Base-by-base conservation (phyloP, 2,797 vertebrate species). In the Halcyon chelicuti region DNA sequence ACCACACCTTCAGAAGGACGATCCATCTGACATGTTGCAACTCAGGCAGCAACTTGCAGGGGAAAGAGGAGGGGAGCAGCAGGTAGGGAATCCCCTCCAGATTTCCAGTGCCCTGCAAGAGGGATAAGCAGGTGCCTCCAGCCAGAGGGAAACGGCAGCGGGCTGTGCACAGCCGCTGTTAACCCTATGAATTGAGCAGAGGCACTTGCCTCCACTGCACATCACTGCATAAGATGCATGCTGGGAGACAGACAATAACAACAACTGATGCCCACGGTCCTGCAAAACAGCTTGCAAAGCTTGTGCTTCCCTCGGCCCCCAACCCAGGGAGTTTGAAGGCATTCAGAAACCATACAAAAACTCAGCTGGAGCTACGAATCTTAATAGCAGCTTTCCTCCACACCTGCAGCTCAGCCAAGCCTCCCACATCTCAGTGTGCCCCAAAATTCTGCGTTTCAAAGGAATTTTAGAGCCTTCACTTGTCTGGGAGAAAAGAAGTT, bases 391-490 rank as follows among this genome's bases (percentile, higher is more conserved):
- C 84, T 81, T 88, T 88, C 61, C 49, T 91, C 49, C 63, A 72
- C 49, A 75, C 12, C 13, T 89, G 49, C 72, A 76, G 77, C 28
- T 91, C 81, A 86, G 75, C 37, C 86, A 57, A 95, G 33, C 80
- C 76, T 92, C 86, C 88, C 70, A 86, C 28, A 0, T 84, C 66
- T 79, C 46, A 46, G 39, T 28, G 72, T 33, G 83, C 65, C 91
- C 91, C 54, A 72, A 85, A 94, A 79, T 68, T 71, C 83, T 5
- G 5, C 0, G 17, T 92, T 95, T 93, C 81, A 95, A 94, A 95
- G 75, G 62, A 55, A 62, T 90, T 90, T 78, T 42, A 82, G 55
- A 94, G 57, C 47, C 58, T 88, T 72, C 12, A 3, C 40, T 77
- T 75, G 28, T 70, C 68, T 86, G 60, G 60, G 46, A 91, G 79